Conservation (phyloP, 30 jellyfish, hydroid and myxozoan species). For the Cassiopea xamachana region DNA sequence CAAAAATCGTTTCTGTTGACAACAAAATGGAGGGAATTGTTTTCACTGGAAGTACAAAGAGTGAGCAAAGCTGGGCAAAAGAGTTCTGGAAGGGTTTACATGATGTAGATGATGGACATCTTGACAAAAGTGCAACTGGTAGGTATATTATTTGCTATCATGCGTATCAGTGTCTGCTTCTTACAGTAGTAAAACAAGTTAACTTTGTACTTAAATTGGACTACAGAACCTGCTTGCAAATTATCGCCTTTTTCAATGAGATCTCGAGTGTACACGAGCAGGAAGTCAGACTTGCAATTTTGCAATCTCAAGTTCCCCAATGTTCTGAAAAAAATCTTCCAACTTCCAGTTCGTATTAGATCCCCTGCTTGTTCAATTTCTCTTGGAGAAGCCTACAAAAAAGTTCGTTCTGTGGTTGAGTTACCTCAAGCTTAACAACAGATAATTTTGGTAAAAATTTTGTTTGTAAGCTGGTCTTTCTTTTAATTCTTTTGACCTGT, state of each 20-base stretch:
- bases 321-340: not conserved
- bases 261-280: not conserved
- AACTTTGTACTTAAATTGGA: too few relatives aligned
- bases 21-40: conserved; percentile 36
- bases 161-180: not conserved
- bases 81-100: conserved; percentile 10
- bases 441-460: too few relatives aligned
- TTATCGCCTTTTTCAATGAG: not conserved
- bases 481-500: too few relatives aligned
- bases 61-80: conserved; percentile 7
- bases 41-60: conserved; percentile 24
- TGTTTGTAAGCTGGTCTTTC: too few relatives aligned
- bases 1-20: not conserved
- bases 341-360: not conserved
- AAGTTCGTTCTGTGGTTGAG: too few relatives aligned
- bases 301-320: not conserved
- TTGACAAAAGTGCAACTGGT: not conserved
- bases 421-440: too few relatives aligned
- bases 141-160: not conserved
- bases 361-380: too few relatives aligned
- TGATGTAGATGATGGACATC: not conserved
- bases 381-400: too few relatives aligned
- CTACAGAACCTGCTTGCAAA: too few relatives aligned
- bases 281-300: not conserved
- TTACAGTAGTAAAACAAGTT: too few relatives aligned